Evolutionary conservation across 2,888 invertebrate genomes (phyloP).

Genomic region (Coelinius sp.): DNA sequence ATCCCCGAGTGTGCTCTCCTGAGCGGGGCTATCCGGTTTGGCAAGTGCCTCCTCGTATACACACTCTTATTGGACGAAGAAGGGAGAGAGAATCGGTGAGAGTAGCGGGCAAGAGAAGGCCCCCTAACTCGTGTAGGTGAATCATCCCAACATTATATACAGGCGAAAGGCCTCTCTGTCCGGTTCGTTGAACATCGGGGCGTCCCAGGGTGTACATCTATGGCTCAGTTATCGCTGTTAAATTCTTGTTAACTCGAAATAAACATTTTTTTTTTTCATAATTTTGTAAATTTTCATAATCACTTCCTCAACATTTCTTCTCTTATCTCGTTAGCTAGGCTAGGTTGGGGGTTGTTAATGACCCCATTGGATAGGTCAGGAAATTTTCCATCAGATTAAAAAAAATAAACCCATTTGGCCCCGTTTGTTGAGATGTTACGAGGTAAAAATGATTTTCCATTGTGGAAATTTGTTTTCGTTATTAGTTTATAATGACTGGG

Average conservation of each 20-base stretch:
- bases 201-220: constrained; percentile 1
- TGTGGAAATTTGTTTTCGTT: background rate
- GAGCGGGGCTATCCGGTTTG: constrained; percentile 57
- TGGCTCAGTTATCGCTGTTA: background rate
- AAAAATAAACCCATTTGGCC: background rate
- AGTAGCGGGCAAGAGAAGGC: constrained; percentile 33
- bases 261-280: background rate
- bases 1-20: constrained; percentile 39
- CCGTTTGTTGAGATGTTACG: background rate
- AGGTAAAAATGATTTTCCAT: background rate
- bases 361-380: background rate
- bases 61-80: constrained; percentile 10
- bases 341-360: background rate
- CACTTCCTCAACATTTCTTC: background rate
- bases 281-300: background rate
- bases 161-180: constrained; percentile 45
- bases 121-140: constrained; percentile 52
- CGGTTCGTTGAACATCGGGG: constrained; percentile 45
- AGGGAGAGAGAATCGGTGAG: constrained; percentile 22
- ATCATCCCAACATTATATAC: constrained; percentile 51
- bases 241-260: background rate
- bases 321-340: background rate
- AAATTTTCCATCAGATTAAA: background rate
- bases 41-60: constrained; percentile 50
- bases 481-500: background rate